Base-by-base conservation (phyloP, 2,797 vertebrate genomes). In the Oreortyx pictus region DNA sequence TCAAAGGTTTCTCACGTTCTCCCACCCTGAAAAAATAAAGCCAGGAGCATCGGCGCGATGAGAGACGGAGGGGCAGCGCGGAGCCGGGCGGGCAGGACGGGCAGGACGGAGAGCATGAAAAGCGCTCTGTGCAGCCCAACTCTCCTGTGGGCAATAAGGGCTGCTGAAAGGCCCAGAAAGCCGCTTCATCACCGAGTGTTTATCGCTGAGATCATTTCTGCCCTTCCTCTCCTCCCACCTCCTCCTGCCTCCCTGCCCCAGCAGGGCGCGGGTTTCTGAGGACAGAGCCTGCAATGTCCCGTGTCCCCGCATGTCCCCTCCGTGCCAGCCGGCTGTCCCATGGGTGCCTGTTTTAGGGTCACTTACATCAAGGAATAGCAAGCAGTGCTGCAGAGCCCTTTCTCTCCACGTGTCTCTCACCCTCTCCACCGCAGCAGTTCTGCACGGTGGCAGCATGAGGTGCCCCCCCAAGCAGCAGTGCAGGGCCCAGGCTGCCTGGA, bases 201-300 rank as follows among this genome's bases (percentile, higher is more conserved):
- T 65, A 81, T 83, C 24, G 35, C 88, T 86, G 84, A 94, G 92
- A 39, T 92, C 80, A 88, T 56, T 70, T 33, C 90, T 90, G 82
- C 76, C 88, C 92, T 92, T 80, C 66, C 71, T 39, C 7, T 23
- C 43, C 59, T 31, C 31, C 68, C 61, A n/a, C 50, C 61, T 59
- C 52, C 47, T 77, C 50, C 78, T 84, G 41, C 59, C 41, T 72
- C 57, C 19, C 33, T 72, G 14, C 25, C 2, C 44, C n/a, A 7
- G n/a, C n/a, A n/a, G n/a, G n/a, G n/a, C n/a, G n/a, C n/a, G n/a
- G n/a, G n/a, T n/a, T n/a, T n/a, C n/a, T n/a, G n/a, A n/a, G 37
- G 79, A 56, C 31, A 23, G 47, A 64, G 3, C 13, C 24, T 14
- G 29, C 3, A 1, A 0, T 3, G 16, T 10, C n/a, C 60, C 37